These are phyloP conservation scores for Stomatorhinus walkeri DNA, from an alignment of 2,797 vertebrate species.

Conservation along the genomic window DNA sequence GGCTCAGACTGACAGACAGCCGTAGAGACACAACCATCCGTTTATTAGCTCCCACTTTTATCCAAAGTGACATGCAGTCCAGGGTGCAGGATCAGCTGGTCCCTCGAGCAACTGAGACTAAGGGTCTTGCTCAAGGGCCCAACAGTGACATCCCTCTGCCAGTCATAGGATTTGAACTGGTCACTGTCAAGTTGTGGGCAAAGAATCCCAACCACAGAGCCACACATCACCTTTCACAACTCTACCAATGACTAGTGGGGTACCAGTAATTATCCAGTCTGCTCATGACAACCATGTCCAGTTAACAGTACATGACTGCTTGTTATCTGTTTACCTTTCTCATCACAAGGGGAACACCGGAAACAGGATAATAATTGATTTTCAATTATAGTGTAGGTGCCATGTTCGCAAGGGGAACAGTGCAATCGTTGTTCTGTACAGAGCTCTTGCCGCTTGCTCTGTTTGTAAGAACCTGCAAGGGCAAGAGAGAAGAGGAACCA, in stretches of 20 bases:
- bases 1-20: neutral
- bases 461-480: conserved; percentile 38
- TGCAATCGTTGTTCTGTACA: neutral
- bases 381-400: accelerated
- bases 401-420: conserved; percentile 4
- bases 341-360: neutral
- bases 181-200: neutral
- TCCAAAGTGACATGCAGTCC: neutral
- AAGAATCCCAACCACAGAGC: neutral
- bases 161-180: neutral
- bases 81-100: neutral
- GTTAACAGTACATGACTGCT: neutral
- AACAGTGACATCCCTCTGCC: neutral
- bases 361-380: accelerated
- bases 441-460: accelerated
- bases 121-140: neutral
- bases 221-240: neutral
- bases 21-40: neutral
- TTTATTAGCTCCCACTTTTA: neutral
- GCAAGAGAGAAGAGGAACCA: conserved; percentile 3
- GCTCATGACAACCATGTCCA: neutral
- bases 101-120: neutral
- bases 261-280: neutral
- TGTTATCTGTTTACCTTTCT: neutral
- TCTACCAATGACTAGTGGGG: neutral